phyloP scores from a whole-genome alignment of 2,888 invertebrate genomes.

The Graphium colonna region DNA sequence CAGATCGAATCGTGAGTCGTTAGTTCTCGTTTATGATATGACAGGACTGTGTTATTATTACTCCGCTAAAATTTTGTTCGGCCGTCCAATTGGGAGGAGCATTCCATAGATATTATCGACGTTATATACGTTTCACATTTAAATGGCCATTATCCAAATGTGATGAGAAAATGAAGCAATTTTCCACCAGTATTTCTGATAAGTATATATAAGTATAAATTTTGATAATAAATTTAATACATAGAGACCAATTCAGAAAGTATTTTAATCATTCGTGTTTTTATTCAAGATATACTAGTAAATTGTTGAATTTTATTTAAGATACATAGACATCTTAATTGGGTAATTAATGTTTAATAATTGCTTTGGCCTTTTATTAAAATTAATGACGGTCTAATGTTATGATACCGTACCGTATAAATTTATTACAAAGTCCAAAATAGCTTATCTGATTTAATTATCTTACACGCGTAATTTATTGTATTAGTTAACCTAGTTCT shows the following conservation, averaged over 20 bases:
- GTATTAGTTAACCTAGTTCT: background rate
- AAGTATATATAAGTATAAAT: no score
- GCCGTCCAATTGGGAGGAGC: background rate
- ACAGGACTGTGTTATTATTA: conserved; percentile 16
- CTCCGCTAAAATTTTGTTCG: background rate
- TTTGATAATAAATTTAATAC: no score
- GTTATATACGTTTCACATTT: background rate
- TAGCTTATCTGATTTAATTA: background rate
- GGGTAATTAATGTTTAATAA: no score
- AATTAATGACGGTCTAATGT: background rate
- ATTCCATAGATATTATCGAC: background rate
- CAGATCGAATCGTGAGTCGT: conserved; percentile 25
- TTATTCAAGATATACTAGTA: no score
- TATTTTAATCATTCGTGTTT: no score
- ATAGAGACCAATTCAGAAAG: no score
- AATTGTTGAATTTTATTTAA: no score
- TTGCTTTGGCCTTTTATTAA: no score
- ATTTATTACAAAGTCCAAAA: background rate
- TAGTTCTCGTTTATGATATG: conserved; percentile 24
- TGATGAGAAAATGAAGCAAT: no score
- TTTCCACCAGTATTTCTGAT: background rate
- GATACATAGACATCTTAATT: no score
- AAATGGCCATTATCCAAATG: background rate
- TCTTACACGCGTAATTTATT: background rate
- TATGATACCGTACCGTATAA: background rate